These are phyloP conservation scores for Nasalis larvatus DNA, from an alignment of 2,113 vertebrate genomes.

Conservation along the genomic window DNA sequence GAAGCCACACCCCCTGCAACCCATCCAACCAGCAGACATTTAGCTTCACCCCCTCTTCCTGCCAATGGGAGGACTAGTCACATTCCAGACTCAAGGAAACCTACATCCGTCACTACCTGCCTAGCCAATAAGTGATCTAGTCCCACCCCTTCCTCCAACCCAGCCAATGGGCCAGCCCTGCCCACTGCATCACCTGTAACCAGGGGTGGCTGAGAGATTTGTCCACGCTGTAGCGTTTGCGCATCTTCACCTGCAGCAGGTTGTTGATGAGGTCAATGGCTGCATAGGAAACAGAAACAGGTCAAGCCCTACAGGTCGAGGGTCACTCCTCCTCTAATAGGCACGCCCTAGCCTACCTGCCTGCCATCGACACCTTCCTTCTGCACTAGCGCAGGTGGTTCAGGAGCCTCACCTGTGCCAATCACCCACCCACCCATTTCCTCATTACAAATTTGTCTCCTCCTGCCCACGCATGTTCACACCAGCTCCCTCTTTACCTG, in stretches of 20 bases:
- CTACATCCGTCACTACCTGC: background rate
- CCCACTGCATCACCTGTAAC: constrained; percentile 87
- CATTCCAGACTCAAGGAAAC: accelerated
- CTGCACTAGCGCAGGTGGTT: background rate
- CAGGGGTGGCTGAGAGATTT: constrained; percentile 94
- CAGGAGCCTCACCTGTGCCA: background rate
- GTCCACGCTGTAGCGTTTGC: constrained; percentile 96
- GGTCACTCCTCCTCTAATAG: background rate
- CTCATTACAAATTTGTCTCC: background rate
- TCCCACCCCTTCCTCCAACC: background rate
- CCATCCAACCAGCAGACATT: background rate
- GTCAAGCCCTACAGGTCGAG: background rate
- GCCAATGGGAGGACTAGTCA: background rate
- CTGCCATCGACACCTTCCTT: background rate
- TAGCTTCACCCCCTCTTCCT: background rate
- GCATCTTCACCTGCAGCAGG: constrained; percentile 95
- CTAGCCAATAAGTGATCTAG: background rate
- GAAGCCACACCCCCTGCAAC: background rate
- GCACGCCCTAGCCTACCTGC: background rate
- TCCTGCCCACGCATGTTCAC: accelerated
- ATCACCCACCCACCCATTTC: background rate
- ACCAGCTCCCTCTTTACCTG: background rate
- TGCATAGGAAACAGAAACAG: constrained; percentile 60
- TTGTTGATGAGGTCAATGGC: constrained; percentile 96
- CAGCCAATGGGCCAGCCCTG: background rate